phyloP scores from a whole-genome alignment of 2,113 vertebrate species.

The Electrona antarctica region DNA sequence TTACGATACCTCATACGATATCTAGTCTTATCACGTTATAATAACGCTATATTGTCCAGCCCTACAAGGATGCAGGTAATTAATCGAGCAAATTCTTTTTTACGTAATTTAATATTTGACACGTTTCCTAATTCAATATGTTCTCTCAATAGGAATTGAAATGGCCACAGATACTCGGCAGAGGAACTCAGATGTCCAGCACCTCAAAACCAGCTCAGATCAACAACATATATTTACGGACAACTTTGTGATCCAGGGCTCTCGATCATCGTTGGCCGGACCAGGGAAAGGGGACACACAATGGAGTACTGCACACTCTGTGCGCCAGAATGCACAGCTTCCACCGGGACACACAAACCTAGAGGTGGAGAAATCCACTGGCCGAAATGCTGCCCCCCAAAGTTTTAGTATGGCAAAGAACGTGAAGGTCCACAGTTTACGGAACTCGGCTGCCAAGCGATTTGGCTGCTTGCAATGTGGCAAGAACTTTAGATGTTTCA shows the following conservation, averaged over 20 bases:
- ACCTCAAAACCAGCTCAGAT: constrained; percentile 29
- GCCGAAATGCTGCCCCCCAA: constrained; percentile 46
- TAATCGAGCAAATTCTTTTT: too few relatives aligned
- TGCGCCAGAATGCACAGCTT: constrained; percentile 15
- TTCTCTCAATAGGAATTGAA: constrained; percentile 55
- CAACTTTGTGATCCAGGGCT: constrained; percentile 31
- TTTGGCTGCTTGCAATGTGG: constrained; percentile 76
- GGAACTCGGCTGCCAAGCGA: constrained; percentile 64
- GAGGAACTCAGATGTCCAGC: constrained; percentile 31
- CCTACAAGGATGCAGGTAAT: too few relatives aligned
- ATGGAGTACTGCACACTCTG: constrained; percentile 37
- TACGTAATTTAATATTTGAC: too few relatives aligned
- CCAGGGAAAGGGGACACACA: constrained; percentile 29
- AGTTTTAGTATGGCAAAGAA: constrained; percentile 45
- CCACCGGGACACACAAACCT: constrained; percentile 27
- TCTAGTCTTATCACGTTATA: too few relatives aligned
- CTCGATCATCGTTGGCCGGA: constrained; percentile 27
- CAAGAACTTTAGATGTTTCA: constrained; percentile 78
- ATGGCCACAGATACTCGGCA: constrained; percentile 25
- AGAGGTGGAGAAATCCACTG: constrained; percentile 33
- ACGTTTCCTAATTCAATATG: neutral
- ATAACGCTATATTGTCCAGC: too few relatives aligned
- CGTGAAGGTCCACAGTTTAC: constrained; percentile 57
- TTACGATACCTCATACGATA: too few relatives aligned
- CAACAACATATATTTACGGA: constrained; percentile 41